Evolutionary conservation across 2,113 vertebrate species (phyloP).

Genomic region (Mungos mungo): DNA sequence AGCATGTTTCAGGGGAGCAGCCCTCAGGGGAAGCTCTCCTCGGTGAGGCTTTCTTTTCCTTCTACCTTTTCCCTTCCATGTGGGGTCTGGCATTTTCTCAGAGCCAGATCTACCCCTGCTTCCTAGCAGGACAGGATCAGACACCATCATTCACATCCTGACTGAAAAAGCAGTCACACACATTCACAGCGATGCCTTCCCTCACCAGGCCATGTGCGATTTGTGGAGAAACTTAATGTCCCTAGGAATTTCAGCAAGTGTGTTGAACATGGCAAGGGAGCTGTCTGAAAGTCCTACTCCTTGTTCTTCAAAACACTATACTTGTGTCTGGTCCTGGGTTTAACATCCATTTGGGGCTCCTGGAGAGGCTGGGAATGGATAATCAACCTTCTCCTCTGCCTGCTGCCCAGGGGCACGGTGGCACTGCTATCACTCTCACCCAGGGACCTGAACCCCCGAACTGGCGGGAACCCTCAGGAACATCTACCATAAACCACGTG

Average conservation of each 20-base stretch:
- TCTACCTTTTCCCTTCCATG: neutral
- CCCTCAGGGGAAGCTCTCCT: neutral
- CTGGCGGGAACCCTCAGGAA: neutral
- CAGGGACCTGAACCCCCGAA: neutral
- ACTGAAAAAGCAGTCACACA: neutral
- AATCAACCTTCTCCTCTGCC: neutral
- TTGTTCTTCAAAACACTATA: neutral
- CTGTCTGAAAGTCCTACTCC: neutral
- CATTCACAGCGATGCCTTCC: neutral
- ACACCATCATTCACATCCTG: neutral
- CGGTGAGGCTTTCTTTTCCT: neutral
- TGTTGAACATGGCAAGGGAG: neutral
- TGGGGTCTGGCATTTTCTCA: neutral
- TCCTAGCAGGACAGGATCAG: neutral
- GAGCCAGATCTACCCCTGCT: neutral
- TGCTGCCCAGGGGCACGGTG: neutral
- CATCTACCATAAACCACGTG: accelerated
- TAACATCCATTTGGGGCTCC: neutral
- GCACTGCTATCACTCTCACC: neutral
- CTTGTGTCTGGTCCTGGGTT: neutral
- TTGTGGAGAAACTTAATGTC: neutral
- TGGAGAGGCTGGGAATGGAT: neutral
- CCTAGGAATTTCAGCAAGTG: neutral
- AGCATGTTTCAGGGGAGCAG: neutral
- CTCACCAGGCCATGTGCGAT: neutral